Base-by-base conservation (phyloP, 1,140 invertebrate genomes). In the Berghia stephanieae region DNA sequence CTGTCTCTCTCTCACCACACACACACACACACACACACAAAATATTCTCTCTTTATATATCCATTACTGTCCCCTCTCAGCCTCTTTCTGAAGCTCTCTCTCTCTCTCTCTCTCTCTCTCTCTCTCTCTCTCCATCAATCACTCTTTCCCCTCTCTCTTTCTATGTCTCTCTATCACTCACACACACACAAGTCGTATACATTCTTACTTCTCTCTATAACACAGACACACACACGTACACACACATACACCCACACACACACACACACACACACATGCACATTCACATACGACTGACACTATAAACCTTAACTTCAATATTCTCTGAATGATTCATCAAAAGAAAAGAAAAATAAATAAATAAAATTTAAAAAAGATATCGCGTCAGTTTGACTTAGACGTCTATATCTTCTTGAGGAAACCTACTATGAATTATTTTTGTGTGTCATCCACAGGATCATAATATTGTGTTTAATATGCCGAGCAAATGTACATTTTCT, bases 81-180 rank as follows among this genome's bases (percentile, higher is more conserved):
- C n/a, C 66, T 34, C 31, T 68, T 36, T 68, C 66, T 68, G 27
- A 36, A 27, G 31, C 66, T 68, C 66, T 68, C 66, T 68, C 66
- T 68, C 66, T 68, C 66, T 68, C 66, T 68, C 66, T 68, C 66
- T 68, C 66, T 68, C 66, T 68, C 66, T 68, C 66, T 68, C 66
- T 68, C 66, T 68, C 66, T 68, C 31, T 16, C 31, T 68, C 31
- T 8, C 66, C n/a, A n/a, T n/a, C n/a, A n/a, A n/a, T n/a, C n/a
- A n/a, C n/a, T n/a, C n/a, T n/a, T n/a, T n/a, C n/a, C n/a, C 40
- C 66, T 68, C 10, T 16, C 66, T 68, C 10, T 34, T 5, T 68
- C 66, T 49, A 49, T 13, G 46, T 49, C 46, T 49, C n/a, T 49
- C 46, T 49, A 13, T 13, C n/a, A 49, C 46, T 13, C n/a, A n/a